Evolutionary conservation across 37 sponge, comb jelly and placozoan genomes (phyloP), one percentile per base, ranked within the genome.

Genomic region (Hexactinellida sp.): DNA sequence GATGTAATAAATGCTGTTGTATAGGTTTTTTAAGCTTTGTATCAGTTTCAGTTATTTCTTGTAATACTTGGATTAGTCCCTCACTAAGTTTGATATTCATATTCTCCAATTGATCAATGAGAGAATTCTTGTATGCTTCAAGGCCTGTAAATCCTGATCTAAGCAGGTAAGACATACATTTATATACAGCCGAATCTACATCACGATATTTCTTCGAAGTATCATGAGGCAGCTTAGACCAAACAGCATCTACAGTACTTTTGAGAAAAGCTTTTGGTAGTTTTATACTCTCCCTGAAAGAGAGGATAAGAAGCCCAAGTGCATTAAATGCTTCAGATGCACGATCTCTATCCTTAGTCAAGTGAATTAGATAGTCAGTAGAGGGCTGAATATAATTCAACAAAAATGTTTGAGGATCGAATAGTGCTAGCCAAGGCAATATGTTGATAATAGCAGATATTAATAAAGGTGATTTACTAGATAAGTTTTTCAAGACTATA

Each of bases 51-150:
- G 76, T 63, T 21, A 63, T 63, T 25, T 63, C 76, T 63, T 63
- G 21, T 23, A 83, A 23, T 23, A 38, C 84, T 28, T 37, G 84
- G 3, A 83, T 83, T 30, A 83, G 21, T 34, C 39, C 84, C 3
- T 7, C 35, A 37, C 38, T 38, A n/a, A 83, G 38, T 16, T 36
- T 10, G 28, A 37, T 37, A 21, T 28, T 83, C 84, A 38, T 83
- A 37, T 83, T 83, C 37, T 83, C 39, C 37, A 83, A 30, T 21
- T 83, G 84, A 13, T 83, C 84, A 83, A 38, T 83, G 24, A 83
- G 84, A 83, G 5, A 7, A 7, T 83, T 83, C 19, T 83, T 38
- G 30, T 63, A 63, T 23, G 76, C 3, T 25, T 63, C 76, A 21
- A 63, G 34, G 3, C 76, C 76, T 7, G 76, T 63, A n/a, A 63